These are phyloP conservation scores for Cerastoderma edule DNA, from an alignment of 2,888 invertebrate genomes.

Conservation along the genomic window DNA sequence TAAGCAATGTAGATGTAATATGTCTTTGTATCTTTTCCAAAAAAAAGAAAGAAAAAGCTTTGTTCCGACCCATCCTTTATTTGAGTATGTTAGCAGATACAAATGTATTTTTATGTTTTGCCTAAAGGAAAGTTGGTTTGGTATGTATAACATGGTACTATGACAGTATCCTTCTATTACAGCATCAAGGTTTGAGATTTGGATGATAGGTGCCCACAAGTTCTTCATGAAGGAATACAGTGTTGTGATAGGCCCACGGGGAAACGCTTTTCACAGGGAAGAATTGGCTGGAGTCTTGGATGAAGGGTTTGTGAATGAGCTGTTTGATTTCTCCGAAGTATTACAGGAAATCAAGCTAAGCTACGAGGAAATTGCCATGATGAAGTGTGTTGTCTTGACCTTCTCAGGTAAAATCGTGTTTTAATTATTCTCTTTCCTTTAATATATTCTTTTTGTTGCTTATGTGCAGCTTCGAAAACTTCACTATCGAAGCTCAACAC, in stretches of 20 bases:
- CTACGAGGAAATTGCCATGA: constrained; percentile 64
- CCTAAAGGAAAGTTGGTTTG: too few relatives aligned
- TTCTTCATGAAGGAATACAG: constrained; percentile 71
- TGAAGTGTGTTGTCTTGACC: constrained; percentile 68
- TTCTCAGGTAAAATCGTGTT: constrained; percentile 66
- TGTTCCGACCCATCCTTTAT: too few relatives aligned
- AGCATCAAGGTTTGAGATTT: constrained; percentile 79
- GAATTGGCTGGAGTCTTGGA: constrained; percentile 69
- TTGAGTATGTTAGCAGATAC: too few relatives aligned
- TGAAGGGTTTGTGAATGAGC: constrained; percentile 60
- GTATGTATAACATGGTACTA: too few relatives aligned
- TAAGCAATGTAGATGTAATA: too few relatives aligned
- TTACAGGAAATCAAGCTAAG: constrained; percentile 65
- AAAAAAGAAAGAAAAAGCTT: too few relatives aligned
- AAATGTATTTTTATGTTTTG: too few relatives aligned
- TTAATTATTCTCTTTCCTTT: not conserved
- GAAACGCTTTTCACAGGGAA: constrained; percentile 65
- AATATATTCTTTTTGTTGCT: too few relatives aligned
- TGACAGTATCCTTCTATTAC: too few relatives aligned
- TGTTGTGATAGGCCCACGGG: constrained; percentile 66
- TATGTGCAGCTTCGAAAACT: too few relatives aligned
- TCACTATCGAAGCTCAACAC: too few relatives aligned
- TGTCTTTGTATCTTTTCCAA: too few relatives aligned
- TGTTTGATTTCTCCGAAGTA: constrained; percentile 66
- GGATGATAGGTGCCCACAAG: constrained; percentile 74